Base-by-base conservation (phyloP, 2,888 invertebrate species). In the Lutraria lutraria region DNA sequence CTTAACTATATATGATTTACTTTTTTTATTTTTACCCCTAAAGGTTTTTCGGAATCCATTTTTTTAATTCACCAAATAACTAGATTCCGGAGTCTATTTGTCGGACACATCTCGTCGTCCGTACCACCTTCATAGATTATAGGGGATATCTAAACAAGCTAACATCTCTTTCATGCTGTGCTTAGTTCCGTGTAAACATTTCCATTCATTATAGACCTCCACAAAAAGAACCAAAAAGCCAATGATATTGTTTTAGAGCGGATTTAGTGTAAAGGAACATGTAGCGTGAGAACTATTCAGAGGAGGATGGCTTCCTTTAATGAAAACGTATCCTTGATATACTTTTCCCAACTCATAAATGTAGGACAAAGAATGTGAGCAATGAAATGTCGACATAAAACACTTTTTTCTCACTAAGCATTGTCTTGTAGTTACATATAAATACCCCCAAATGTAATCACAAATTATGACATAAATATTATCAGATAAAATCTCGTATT, bases 361-460 rank as follows among this genome's bases (percentile, higher is more conserved):
- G 31, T 54, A 54, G 84, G 84, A 76, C 84, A 84, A 84, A 83
- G 83, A 68, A 72, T 72, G 83, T 29, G 15, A 15, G 72, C n/a
- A 52, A 83, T 68, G 72, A 52, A 29, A 15, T 54, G 16, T 76
- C 31, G 34, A 76, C 16, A 76, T 76, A 76, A 76, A 76, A 76
- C 72, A 76, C 19, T 25, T 76, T 31, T 76, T 76, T 34, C 34
- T 34, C 34, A 34, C 34, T 13, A 10, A 1, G 63, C 25, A 76
- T 76, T 76, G 34, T 76, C 29, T 16, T 76, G 16, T 31, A 31
- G 31, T 25, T 25, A 25, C 31, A 6, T 34, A 34, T 21, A 31
- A 76, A 31, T 34, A 13, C 29, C 34, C n/a, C 31, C 34, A 76
- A 76, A 76, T 29, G 34, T 19, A 31, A 34, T 34, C 34, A 76